These are phyloP conservation scores for Aphaenogaster floridana DNA, from an alignment of 1,140 invertebrate species.

Conservation along the genomic window DNA sequence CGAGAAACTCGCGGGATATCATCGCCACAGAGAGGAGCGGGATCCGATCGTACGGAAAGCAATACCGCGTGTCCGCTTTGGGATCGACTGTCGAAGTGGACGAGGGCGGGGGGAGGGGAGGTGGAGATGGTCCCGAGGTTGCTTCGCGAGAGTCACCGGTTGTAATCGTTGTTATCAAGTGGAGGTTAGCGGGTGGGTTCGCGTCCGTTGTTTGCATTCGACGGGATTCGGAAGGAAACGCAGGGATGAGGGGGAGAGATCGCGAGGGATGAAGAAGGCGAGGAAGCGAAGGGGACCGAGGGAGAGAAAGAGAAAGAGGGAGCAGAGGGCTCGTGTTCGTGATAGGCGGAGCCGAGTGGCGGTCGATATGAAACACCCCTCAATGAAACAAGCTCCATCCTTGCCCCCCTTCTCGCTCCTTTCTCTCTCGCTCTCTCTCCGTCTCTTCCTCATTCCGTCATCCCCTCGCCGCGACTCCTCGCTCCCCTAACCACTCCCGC, in stretches of 20 bases:
- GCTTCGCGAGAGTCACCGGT: slow-evolving; percentile 58
- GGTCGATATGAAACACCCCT: slow-evolving; percentile 82
- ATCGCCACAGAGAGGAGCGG: slow-evolving; percentile 10
- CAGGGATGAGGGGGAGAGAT: slow-evolving; percentile 61
- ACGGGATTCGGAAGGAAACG: slow-evolving; percentile 61
- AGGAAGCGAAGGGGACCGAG: neutral
- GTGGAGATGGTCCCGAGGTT: slow-evolving; percentile 18
- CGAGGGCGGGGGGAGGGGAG: neutral
- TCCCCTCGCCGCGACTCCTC: slow-evolving; percentile 21
- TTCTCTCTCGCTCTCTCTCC: slow-evolving; percentile 46
- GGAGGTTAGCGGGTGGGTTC: slow-evolving; percentile 55
- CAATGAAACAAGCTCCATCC: slow-evolving; percentile 78
- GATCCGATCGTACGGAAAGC: slow-evolving; percentile 53
- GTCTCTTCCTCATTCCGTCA: slow-evolving; percentile 50
- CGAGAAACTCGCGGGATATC: slow-evolving; percentile 56
- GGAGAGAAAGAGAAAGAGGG: neutral
- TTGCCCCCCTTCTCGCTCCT: slow-evolving; percentile 29
- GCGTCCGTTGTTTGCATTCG: slow-evolving; percentile 60
- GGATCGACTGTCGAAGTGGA: neutral
- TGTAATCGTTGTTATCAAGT: slow-evolving; percentile 70
- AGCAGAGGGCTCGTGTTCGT: slow-evolving; percentile 43
- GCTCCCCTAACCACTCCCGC: slow-evolving; percentile 27
- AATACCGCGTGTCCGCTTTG: slow-evolving; percentile 53
- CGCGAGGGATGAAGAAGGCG: slow-evolving; percentile 5
- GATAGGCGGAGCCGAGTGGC: slow-evolving; percentile 78